phyloP scores from a whole-genome alignment of 2,797 vertebrate species.

The Pristis pectinata region DNA sequence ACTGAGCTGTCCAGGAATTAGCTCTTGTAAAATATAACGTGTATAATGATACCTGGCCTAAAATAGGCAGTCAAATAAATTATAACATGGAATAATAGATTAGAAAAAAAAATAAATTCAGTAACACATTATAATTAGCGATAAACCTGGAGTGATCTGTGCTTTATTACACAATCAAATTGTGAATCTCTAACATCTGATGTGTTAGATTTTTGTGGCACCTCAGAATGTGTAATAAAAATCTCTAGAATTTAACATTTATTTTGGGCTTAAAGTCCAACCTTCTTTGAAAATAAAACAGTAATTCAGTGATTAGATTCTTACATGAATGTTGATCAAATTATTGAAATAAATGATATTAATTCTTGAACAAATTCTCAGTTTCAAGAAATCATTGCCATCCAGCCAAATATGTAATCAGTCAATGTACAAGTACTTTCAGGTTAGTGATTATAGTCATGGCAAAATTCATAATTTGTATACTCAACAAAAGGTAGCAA shows the following conservation, averaged over 20 bases:
- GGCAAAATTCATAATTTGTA: neutral
- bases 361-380: neutral
- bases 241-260: neutral
- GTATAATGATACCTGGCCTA: neutral
- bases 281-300: neutral
- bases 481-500: neutral
- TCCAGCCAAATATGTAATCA: no score
- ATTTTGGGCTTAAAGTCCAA: neutral
- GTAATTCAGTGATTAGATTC: neutral
- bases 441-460: neutral
- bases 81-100: neutral
- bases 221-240: neutral
- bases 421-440: neutral
- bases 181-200: constrained; percentile 22
- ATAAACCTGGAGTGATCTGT: neutral
- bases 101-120: neutral
- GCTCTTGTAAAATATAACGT: no score
- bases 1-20: neutral
- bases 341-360: neutral
- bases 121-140: constrained; percentile 19
- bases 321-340: neutral
- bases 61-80: neutral
- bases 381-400: no score
- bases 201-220: neutral
- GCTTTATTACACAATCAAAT: neutral